Percentiles rank a stretch among this genome's conserved stretches.
Evolutionary conservation across 1,140 invertebrate genomes (phyloP).

Genomic region (Anoplolepis gracilipes): DNA sequence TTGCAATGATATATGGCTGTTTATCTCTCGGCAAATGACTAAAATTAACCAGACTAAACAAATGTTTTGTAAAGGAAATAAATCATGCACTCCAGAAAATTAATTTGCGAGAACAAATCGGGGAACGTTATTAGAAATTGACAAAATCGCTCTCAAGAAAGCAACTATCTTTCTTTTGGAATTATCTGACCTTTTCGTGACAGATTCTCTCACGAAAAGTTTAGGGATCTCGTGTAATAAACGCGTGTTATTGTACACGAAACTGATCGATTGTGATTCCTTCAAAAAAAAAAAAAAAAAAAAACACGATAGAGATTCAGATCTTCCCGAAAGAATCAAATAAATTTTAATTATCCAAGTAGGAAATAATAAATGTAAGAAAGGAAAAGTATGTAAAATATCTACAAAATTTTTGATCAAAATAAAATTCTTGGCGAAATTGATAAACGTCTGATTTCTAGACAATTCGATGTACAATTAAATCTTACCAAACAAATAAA

Average conservation of each 20-base stretch:
- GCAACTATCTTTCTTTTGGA: not conserved
- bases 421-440: not conserved
- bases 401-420: not conserved
- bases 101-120: constrained; percentile 2
- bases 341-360: not conserved
- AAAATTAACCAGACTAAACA: not conserved
- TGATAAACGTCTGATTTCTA: not conserved
- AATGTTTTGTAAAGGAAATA: not conserved
- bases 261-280: not conserved
- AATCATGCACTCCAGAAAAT: constrained; percentile 8
- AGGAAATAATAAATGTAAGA: not conserved
- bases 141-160: not conserved
- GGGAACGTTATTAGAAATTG: too few species aligned
- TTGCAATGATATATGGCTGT: not conserved
- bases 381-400: not conserved
- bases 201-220: not conserved
- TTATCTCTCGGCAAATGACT: not conserved
- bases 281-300: not conserved
- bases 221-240: not conserved
- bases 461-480: not conserved
- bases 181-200: constrained; percentile 13
- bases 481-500: not conserved
- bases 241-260: not conserved
- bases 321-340: not conserved
- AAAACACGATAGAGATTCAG: not conserved